Percentiles rank a stretch among this genome's conserved stretches.
Conservation (phyloP, 2,888 invertebrate genomes). For the Trachelus iudaicus region DNA sequence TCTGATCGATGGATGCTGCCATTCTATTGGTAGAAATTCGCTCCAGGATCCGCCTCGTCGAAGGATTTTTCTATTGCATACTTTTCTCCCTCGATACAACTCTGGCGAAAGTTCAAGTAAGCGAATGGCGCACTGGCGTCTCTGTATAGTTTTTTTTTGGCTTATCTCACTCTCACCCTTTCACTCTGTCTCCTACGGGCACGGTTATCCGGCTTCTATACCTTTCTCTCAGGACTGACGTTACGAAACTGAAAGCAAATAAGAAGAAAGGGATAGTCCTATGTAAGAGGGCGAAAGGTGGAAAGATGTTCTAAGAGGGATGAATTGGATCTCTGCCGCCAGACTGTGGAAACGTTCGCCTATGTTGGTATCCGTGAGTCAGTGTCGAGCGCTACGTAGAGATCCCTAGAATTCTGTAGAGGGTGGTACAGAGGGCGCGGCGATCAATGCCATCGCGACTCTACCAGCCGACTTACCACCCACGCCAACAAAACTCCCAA, state of each 20-base stretch:
- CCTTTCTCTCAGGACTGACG: conserved; percentile 5
- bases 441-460: conserved; percentile 46
- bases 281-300: conserved; percentile 6
- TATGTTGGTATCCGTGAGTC: conserved; percentile 2
- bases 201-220: conserved; percentile 11
- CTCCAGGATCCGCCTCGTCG: background rate
- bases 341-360: conserved; percentile 24
- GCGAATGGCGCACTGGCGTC: background rate
- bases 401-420: background rate
- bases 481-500: conserved; percentile 19
- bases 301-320: conserved; percentile 33
- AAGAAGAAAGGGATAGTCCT: conserved; percentile 6
- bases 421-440: conserved; percentile 31
- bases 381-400: conserved; percentile 15
- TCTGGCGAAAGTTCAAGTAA: background rate
- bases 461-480: conserved; percentile 34
- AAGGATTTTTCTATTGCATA: background rate
- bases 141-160: background rate
- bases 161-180: background rate
- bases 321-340: conserved; percentile 27
- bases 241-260: conserved; percentile 12
- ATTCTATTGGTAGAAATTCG: background rate
- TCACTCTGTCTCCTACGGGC: background rate
- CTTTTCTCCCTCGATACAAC: background rate
- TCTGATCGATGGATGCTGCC: background rate